Conservation (phyloP, 2,888 invertebrate species). For the Dysmachus trigonus region DNA sequence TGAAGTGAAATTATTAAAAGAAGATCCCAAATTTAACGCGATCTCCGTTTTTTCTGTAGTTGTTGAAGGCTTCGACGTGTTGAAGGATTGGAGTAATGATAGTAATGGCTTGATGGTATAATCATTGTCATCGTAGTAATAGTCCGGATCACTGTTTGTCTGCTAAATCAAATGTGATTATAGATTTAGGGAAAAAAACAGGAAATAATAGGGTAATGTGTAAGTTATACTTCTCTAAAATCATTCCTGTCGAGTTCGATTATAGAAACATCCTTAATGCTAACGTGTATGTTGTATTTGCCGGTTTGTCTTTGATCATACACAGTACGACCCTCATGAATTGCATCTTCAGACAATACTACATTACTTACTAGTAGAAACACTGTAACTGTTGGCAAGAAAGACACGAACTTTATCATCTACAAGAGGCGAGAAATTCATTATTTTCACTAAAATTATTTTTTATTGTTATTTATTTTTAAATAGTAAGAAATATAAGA, state of each 20-base stretch:
- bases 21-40: neutral
- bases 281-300: constrained; percentile 80
- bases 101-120: constrained; percentile 60
- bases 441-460: neutral
- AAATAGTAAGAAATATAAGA: neutral
- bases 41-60: neutral
- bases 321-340: constrained; percentile 57
- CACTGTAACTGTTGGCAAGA: neutral
- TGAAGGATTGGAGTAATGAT: neutral
- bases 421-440: neutral
- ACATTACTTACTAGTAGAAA: neutral
- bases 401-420: neutral
- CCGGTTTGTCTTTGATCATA: constrained; percentile 81
- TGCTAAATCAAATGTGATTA: neutral
- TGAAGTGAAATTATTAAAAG: neutral
- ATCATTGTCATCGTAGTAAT: constrained; percentile 62
- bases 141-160: constrained; percentile 52
- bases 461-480: neutral
- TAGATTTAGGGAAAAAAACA: neutral
- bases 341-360: constrained; percentile 23
- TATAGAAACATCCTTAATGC: constrained; percentile 80
- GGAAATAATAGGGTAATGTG: too few species aligned
- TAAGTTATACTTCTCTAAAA: constrained; percentile 57
- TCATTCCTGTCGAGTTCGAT: constrained; percentile 66
- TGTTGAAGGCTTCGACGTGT: neutral